Conservation (phyloP, 2,797 vertebrate species). For the Chaetodon trifasciatus region DNA sequence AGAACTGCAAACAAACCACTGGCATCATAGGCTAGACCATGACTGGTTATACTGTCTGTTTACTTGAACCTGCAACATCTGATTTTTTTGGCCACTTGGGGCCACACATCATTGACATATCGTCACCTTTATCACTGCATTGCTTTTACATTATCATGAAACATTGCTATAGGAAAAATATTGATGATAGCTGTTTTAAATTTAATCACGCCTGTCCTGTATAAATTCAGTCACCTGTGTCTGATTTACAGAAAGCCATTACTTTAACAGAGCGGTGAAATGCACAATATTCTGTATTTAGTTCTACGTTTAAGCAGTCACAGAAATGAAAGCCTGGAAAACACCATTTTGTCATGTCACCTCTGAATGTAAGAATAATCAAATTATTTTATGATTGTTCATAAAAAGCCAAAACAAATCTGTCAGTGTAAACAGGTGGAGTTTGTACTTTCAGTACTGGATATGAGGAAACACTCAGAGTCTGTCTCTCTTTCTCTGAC, state of each 20-base stretch:
- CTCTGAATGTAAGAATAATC: not conserved
- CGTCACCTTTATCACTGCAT: too few species aligned
- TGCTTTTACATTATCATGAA: too few species aligned
- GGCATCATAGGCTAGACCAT: too few species aligned
- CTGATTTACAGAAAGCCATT: not conserved
- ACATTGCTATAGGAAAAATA: too few species aligned
- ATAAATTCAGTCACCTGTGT: not conserved
- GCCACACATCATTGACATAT: too few species aligned
- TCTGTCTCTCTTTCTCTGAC: not conserved
- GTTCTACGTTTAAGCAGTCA: not conserved
- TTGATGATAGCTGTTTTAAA: not conserved
- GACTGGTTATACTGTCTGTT: too few species aligned
- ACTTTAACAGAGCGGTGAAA: not conserved
- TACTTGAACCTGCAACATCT: too few species aligned
- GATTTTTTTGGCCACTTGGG: too few species aligned
- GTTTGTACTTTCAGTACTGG: not conserved
- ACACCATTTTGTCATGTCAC: not conserved
- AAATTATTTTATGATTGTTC: not conserved
- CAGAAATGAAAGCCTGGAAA: not conserved
- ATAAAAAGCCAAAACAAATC: not conserved
- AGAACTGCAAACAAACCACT: too few species aligned
- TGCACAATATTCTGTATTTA: not conserved
- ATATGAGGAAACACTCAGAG: not conserved
- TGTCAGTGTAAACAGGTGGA: slow-evolving; percentile 1
- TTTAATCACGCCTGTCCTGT: not conserved